Percentiles rank a stretch among this genome's conserved stretches.
Evolutionary conservation across 2,113 vertebrate species (phyloP).

Genomic region (Gnathonemus echidnorhynchus): DNA sequence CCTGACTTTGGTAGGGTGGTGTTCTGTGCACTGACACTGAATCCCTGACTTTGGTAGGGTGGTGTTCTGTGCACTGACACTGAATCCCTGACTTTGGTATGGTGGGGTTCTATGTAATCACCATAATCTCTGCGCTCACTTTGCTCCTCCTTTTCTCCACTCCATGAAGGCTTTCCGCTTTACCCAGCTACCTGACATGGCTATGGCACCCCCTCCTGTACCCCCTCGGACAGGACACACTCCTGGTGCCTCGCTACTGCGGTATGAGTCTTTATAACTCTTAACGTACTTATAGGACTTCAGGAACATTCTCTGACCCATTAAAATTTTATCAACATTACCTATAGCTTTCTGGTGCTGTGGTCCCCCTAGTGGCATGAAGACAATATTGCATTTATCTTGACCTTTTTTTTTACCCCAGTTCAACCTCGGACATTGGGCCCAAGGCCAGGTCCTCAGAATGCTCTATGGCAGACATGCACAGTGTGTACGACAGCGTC

Average conservation of each 20-base stretch:
- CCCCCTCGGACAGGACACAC: slow-evolving; percentile 84
- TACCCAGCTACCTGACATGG: slow-evolving; percentile 96
- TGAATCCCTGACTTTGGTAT: background rate
- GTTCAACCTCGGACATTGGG: slow-evolving; percentile 89
- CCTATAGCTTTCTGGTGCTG: background rate
- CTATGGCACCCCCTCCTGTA: slow-evolving; percentile 86
- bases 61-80: background rate
- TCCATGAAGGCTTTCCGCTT: slow-evolving; percentile 83
- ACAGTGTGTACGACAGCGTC: slow-evolving; percentile 66
- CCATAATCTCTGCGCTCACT: background rate
- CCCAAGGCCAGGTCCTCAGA: slow-evolving; percentile 82
- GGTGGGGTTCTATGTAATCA: background rate
- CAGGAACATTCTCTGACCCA: background rate
- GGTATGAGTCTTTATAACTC: slow-evolving; percentile 53
- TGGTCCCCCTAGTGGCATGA: slow-evolving; percentile 42
- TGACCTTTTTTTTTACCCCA: slow-evolving; percentile 39
- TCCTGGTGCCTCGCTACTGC: slow-evolving; percentile 73
- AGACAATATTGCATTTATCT: background rate
- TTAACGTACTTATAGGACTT: background rate
- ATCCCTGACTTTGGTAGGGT: background rate
- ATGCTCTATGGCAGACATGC: slow-evolving; percentile 68
- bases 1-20: background rate
- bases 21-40: background rate
- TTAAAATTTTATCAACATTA: background rate
- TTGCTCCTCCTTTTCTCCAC: background rate